Evolutionary conservation across 2,113 vertebrate species (phyloP), one percentile per base, ranked within the genome.

Genomic region (Anser cygnoides): DNA sequence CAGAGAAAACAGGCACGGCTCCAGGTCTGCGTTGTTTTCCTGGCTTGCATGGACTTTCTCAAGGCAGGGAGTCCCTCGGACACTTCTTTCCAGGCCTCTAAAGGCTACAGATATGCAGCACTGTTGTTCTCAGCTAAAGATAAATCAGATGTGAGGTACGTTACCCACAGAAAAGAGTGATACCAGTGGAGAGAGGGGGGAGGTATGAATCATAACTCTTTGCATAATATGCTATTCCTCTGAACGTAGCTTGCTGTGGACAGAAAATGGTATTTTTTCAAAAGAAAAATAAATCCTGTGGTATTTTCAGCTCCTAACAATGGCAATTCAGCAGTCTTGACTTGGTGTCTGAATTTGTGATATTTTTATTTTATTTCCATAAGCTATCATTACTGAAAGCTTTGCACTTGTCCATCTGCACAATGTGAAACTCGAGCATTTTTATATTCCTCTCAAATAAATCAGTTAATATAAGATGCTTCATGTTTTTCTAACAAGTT

Each of bases 401-500:
- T 93, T 92, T 93, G 59, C 68, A 90, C 79, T 91, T 94, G 75
- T 95, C 94, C 95, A 95, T 90, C 84, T 95, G 85, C 89, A 88
- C 55, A 29, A 43, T 87, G 73, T 73, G 73, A 91, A 95, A 87
- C 83, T 31, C 86, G 84, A 73, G 41, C 52, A 6, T 95, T 95
- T 76, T 37, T 31, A 44, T 95, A 96, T 95, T 90, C 78, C 35
- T 91, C 44, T 87, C 77, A 92, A 91, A 85, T 84, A 61, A 87
- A 2, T 93, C 2, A 6, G 95, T 97, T 83, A 95, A 92, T 96
- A 81, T 89, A 87, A 93, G 87, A 96, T 1, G 39, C 77, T 95
- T 92, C 92, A 54, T 93, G 72, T 95, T 96, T 95, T 97, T 92
- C 87, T 97, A 94, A 94, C 91, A 95, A 89, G 46, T 92, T 92